phyloP scores from a whole-genome alignment of 2,888 invertebrate species.

The Harmothoe impar region DNA sequence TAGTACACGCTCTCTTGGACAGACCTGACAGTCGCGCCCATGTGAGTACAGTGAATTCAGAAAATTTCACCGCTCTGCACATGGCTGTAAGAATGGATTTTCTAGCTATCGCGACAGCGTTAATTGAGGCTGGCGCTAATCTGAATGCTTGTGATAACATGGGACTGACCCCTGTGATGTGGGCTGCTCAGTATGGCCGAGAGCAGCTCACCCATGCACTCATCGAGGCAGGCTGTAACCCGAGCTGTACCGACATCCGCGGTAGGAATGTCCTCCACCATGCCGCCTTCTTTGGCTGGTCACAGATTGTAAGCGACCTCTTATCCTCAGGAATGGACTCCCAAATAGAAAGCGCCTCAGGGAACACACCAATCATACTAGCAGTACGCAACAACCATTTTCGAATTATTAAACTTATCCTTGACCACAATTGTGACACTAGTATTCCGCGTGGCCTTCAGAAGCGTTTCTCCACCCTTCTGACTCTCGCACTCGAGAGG shows the following conservation, averaged over 20 bases:
- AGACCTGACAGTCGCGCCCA: not conserved
- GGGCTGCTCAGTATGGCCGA: constrained; percentile 71
- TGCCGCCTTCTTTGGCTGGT: constrained; percentile 44
- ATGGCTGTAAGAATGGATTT: constrained; percentile 33
- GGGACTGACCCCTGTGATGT: constrained; percentile 74
- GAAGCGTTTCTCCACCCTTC: not conserved
- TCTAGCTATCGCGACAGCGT: constrained; percentile 61
- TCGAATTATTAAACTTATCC: not conserved
- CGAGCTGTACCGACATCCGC: not conserved
- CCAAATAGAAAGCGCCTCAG: not conserved
- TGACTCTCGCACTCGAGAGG: not conserved
- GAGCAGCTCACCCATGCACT: constrained; percentile 68
- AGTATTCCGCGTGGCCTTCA: not conserved
- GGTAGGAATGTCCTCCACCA: constrained; percentile 43
- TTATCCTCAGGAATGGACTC: not conserved
- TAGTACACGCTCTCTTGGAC: not conserved
- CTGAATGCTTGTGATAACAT: constrained; percentile 73
- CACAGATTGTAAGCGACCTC: not conserved
- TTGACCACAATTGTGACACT: not conserved
- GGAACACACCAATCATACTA: constrained; percentile 24
- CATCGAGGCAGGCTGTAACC: constrained; percentile 73
- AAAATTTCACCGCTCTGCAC: constrained; percentile 10
- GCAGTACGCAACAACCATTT: constrained; percentile 37
- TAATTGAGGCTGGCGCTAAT: constrained; percentile 74
- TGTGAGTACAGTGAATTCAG: not conserved